Conservation (phyloP, 2,797 vertebrate genomes). For the Buphagus erythrorhynchus region DNA sequence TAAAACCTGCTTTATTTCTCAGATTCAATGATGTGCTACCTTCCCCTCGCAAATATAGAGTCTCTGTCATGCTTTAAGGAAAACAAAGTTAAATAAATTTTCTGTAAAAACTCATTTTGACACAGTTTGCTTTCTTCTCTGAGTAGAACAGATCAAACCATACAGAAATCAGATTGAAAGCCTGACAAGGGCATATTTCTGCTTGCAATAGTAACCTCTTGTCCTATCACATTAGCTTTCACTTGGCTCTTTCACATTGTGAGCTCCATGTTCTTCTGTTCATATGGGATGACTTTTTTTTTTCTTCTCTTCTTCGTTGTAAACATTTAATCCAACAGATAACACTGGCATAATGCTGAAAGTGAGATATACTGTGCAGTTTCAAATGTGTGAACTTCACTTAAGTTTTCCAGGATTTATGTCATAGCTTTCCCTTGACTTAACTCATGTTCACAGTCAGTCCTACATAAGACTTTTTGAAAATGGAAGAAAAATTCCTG, state of each 20-base stretch:
- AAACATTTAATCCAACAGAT: neutral
- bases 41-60: neutral
- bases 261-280: neutral
- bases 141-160: neutral
- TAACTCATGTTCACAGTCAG: neutral
- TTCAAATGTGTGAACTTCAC: neutral
- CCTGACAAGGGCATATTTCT: neutral
- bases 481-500: neutral
- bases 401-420: neutral
- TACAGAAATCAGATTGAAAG: neutral
- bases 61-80: neutral
- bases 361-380: neutral
- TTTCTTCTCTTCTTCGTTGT: neutral
- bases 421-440: neutral
- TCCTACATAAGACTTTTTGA: neutral
- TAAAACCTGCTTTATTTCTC: neutral
- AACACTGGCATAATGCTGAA: neutral
- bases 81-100: neutral
- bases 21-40: neutral
- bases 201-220: neutral
- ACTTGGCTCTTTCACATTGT: neutral
- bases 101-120: neutral
- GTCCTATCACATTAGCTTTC: neutral
- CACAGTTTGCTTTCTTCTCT: neutral
- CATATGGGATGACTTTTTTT: neutral